Percentiles rank a stretch among this genome's conserved stretches.
Evolutionary conservation across 1,140 invertebrate species (phyloP).

Genomic region (Metaphire vulgaris): DNA sequence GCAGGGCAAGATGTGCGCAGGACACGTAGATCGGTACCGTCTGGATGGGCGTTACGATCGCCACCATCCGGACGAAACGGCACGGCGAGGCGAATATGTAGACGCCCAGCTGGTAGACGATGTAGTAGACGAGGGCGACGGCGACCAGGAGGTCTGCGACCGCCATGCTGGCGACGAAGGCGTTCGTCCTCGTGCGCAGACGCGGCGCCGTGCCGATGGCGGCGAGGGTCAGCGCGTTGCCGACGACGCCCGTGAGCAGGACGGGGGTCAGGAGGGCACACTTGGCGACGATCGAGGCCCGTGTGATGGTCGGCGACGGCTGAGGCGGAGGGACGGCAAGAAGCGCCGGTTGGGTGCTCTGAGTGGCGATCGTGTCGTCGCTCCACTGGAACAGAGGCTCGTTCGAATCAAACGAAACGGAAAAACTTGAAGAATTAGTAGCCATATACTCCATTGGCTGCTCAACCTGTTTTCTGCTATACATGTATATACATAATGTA

Average conservation of each 20-base stretch:
- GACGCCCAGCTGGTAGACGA: not conserved
- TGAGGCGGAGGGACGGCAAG: too few species aligned
- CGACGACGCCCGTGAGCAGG: not conserved
- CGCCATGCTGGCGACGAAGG: not conserved
- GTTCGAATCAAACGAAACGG: too few species aligned
- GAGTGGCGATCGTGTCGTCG: too few species aligned
- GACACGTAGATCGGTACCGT: slow-evolving; percentile 25
- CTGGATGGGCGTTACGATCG: not conserved
- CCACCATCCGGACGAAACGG: not conserved
- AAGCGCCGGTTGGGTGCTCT: too few species aligned
- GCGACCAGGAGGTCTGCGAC: not conserved
- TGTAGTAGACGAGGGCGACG: not conserved
- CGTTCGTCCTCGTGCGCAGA: not conserved
- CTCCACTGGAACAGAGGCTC: too few species aligned
- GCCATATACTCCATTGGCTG: too few species aligned
- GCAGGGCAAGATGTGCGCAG: slow-evolving; percentile 32
- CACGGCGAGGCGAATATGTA: not conserved
- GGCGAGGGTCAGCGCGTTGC: not conserved
- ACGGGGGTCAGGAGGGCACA: not conserved
- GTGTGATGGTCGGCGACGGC: not conserved
- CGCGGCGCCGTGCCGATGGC: not conserved
- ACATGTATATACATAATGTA: too few species aligned
- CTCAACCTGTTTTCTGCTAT: too few species aligned
- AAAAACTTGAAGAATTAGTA: too few species aligned
- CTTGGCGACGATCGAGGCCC: not conserved